Conservation (phyloP, 2,113 vertebrate species). For the Ptychochromis oligacanthus region DNA sequence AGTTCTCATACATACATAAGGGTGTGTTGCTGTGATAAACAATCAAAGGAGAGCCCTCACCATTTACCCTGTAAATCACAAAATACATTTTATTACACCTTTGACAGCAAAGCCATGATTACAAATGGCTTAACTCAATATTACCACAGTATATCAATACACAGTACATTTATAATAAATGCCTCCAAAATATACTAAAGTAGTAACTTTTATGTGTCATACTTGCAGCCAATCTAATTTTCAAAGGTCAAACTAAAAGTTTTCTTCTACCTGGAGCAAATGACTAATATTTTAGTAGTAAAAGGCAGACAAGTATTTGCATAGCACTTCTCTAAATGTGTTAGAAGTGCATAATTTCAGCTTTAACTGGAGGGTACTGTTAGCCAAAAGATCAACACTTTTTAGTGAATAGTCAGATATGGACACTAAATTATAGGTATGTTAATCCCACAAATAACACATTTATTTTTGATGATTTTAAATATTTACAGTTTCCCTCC, state of each 20-base stretch:
- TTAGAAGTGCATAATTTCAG: not conserved
- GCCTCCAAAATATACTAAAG: not conserved
- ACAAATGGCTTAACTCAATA: not conserved
- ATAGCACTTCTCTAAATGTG: not conserved
- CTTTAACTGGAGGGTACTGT: not conserved
- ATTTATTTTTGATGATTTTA: not conserved
- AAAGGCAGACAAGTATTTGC: not conserved
- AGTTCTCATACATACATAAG: not conserved
- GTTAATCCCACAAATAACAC: not conserved
- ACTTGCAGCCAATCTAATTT: not conserved
- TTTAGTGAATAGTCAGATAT: not conserved
- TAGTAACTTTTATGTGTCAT: not conserved
- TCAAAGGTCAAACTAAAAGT: not conserved
- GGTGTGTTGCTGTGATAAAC: not conserved
- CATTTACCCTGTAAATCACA: not conserved
- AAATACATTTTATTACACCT: not conserved
- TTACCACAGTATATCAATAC: not conserved
- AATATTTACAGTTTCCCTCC: not conserved
- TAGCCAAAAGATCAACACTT: not conserved
- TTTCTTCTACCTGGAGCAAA: not conserved
- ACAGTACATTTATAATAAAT: not conserved
- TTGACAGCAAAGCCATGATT: not conserved
- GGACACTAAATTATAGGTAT: not conserved
- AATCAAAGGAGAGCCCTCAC: not conserved
- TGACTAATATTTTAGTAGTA: not conserved